Conservation (phyloP, 2,797 vertebrate genomes). For the Epinephelus malabaricus region DNA sequence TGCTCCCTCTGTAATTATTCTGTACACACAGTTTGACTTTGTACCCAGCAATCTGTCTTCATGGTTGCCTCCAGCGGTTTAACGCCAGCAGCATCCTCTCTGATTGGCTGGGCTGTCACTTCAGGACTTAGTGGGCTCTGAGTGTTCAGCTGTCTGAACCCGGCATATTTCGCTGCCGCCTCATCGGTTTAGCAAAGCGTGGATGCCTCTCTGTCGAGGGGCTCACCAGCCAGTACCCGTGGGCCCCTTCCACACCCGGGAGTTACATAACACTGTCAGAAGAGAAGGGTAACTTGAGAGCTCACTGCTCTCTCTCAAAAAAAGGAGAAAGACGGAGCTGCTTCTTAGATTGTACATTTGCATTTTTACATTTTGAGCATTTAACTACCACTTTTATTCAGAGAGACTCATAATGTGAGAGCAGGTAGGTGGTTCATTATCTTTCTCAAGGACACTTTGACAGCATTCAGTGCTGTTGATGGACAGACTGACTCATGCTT, state of each 20-base stretch:
- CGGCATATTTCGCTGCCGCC: conserved; percentile 39
- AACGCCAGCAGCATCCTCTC: conserved; percentile 48
- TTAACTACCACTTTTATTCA: conserved; percentile 44
- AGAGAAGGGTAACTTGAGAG: conserved; percentile 49
- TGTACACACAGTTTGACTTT: conserved; percentile 54
- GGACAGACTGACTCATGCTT: conserved; percentile 57
- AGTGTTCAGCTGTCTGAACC: conserved; percentile 70
- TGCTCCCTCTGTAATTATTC: conserved; percentile 49
- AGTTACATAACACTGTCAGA: conserved; percentile 64
- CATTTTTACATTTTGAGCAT: conserved; percentile 46
- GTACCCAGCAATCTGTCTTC: conserved; percentile 48
- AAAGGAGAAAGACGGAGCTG: conserved; percentile 32
- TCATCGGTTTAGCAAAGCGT: conserved; percentile 67
- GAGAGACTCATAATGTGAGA: conserved; percentile 45
- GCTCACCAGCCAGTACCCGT: conserved; percentile 48
- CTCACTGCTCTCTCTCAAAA: conserved; percentile 37
- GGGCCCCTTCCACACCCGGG: conserved; percentile 57
- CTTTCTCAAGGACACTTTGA: conserved; percentile 64
- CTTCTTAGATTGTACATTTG: conserved; percentile 44
- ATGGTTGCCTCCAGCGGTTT: conserved; percentile 47
- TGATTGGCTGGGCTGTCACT: conserved; percentile 74
- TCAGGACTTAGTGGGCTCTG: conserved; percentile 61
- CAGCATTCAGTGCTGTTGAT: conserved; percentile 56
- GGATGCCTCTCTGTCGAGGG: conserved; percentile 54
- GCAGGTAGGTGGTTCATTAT: conserved; percentile 65